Percentiles rank a stretch among this genome's conserved stretches.
Evolutionary conservation across 2,113 vertebrate species (phyloP).

Genomic region (Tapirus terrestris): DNA sequence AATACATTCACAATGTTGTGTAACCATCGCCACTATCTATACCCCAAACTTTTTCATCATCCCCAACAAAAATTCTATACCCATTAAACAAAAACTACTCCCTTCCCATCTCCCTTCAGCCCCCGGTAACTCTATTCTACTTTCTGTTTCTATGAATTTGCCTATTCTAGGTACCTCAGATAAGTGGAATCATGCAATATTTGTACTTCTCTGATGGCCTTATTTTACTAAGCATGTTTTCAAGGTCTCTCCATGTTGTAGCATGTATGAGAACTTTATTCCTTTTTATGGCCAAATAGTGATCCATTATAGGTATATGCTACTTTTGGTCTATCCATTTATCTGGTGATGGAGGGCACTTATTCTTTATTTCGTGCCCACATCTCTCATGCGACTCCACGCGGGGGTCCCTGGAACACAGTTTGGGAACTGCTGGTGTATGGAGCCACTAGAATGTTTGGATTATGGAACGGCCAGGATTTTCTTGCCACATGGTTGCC

Average conservation of each 20-base stretch:
- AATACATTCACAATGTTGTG: background rate
- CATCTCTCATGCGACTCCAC: background rate
- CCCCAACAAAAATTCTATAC: background rate
- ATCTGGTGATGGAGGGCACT: background rate
- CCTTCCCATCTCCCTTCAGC: fast-evolving
- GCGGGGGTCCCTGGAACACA: background rate
- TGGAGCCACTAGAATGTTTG: background rate
- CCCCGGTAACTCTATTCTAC: background rate
- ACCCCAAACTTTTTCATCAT: background rate
- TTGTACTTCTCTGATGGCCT: background rate
- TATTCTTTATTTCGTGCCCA: background rate
- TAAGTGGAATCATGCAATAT: background rate
- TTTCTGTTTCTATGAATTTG: background rate
- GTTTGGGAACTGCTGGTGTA: background rate
- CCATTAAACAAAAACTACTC: background rate
- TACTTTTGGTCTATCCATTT: background rate
- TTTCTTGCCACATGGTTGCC: background rate
- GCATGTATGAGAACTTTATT: background rate
- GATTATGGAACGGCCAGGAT: background rate
- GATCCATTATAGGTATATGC: fast-evolving
- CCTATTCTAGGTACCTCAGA: background rate
- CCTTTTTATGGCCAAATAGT: background rate
- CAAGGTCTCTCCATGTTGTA: background rate
- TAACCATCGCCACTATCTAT: background rate
- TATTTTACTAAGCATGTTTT: background rate